Evolutionary conservation across 2,888 invertebrate species (phyloP).

Genomic region (Siphonodentalium dalli): DNA sequence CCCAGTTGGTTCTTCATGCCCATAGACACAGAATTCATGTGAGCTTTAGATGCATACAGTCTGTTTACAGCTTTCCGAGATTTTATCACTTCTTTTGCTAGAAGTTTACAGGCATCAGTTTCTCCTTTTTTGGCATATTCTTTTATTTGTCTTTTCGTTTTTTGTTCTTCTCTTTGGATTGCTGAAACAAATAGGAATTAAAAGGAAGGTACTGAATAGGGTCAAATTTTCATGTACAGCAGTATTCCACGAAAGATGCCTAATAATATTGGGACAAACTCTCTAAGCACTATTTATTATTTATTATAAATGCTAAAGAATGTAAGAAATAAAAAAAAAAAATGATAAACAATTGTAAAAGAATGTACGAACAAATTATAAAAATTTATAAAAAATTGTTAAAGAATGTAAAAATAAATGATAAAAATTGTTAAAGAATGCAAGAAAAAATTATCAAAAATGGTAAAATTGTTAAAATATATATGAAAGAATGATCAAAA

Average conservation of each 20-base stretch:
- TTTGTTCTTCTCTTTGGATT: conserved; percentile 96
- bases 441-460: no score
- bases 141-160: conserved; percentile 90
- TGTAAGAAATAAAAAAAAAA: background rate
- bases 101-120: conserved; percentile 88
- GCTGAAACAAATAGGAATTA: conserved; percentile 68
- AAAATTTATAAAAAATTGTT: no score
- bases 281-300: background rate
- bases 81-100: conserved; percentile 90
- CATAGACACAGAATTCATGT: conserved; percentile 92
- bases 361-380: no score
- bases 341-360: background rate
- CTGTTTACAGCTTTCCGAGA: conserved; percentile 85
- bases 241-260: background rate
- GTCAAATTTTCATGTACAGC: background rate
- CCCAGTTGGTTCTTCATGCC: conserved; percentile 98
- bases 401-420: no score
- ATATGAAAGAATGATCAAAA: no score
- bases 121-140: conserved; percentile 95
- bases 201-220: background rate
- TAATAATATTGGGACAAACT: conserved; percentile 6
- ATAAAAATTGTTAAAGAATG: no score
- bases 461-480: no score
- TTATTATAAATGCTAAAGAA: background rate
- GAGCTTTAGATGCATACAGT: conserved; percentile 95